Conservation (phyloP, 2,113 vertebrate genomes). For the Mesembrinibis cayennensis region DNA sequence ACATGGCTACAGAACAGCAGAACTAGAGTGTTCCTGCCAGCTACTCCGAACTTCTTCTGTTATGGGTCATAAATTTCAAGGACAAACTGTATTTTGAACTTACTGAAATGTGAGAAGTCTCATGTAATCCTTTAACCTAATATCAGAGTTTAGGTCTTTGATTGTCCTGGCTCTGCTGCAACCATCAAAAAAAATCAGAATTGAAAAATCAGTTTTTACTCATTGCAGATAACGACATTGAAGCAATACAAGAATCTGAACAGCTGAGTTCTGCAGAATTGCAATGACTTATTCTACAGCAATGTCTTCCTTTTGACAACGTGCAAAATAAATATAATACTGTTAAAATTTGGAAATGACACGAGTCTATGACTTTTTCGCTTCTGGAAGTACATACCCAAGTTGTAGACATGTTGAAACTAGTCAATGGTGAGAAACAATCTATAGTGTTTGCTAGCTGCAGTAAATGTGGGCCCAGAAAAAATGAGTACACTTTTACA, state of each 20-base stretch:
- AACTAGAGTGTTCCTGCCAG: slow-evolving; percentile 30
- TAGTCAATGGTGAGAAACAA: background rate
- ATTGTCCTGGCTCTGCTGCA: background rate
- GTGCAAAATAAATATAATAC: background rate
- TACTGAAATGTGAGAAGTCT: slow-evolving; percentile 42
- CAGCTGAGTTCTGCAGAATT: background rate
- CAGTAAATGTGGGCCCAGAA: background rate
- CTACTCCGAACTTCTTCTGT: slow-evolving; percentile 52
- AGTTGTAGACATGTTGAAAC: background rate
- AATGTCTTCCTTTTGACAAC: background rate
- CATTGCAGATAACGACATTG: background rate
- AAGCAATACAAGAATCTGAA: background rate
- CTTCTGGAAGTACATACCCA: background rate
- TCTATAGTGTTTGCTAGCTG: background rate
- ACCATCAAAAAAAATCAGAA: background rate
- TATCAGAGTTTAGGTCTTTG: background rate
- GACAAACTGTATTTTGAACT: slow-evolving; percentile 52
- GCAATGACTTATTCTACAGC: background rate
- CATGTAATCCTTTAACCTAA: slow-evolving; percentile 14
- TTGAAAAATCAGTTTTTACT: background rate
- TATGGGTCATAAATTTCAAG: slow-evolving; percentile 63
- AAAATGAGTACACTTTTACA: background rate
- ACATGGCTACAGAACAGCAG: slow-evolving; percentile 20
- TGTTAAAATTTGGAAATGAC: background rate
- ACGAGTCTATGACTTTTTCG: background rate